Evolutionary conservation across 2,888 invertebrate genomes (phyloP), one percentile per base, ranked within the genome.

Genomic region (Lingula anatina): DNA sequence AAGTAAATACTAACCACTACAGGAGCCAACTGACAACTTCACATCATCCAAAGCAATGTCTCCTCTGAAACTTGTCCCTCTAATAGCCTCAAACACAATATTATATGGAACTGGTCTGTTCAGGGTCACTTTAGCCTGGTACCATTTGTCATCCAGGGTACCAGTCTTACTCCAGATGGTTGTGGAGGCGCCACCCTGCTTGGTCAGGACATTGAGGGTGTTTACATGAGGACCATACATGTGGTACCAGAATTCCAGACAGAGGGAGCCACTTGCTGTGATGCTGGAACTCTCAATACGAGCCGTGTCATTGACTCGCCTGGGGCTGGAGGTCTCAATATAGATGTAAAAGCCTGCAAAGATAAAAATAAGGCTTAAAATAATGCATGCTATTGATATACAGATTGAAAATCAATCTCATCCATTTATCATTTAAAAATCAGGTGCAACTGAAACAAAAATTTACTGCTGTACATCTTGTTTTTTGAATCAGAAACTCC

Each of bases 1-100:
- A n/a, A 7, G 21, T 15, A 25, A 3, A 42, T 4, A 36, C 31
- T 31, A 9, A 31, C 31, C 9, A 31, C 9, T 15, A 15, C 31
- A 31, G 9, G 31, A 9, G 9, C 31, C 31, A 12, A 15, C 9
- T 15, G 31, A 45, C 2, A 56, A 37, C n/a, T 54, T 45, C 31
- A 73, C 51, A 46, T 75, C 74, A 64, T 75, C 75, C 38, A 75
- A 40, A 18, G 70, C 72, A 46, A 74, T 70, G 51, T 72, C 70
- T 21, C 73, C 70, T 15, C 48, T 18, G 47, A 49, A 56, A 25
- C 58, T 60, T 5, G 48, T 44, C 15, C 70, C 73, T 50, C 61
- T 44, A 3, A 64, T 56, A 18, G 64, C 73, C 54, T 72, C 73
- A 50, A 75, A 63, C 15, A 71, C 64, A 3, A 71, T 53, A 60